Conservation (phyloP, 2,113 vertebrate species). For the Porphyrio hochstetteri region DNA sequence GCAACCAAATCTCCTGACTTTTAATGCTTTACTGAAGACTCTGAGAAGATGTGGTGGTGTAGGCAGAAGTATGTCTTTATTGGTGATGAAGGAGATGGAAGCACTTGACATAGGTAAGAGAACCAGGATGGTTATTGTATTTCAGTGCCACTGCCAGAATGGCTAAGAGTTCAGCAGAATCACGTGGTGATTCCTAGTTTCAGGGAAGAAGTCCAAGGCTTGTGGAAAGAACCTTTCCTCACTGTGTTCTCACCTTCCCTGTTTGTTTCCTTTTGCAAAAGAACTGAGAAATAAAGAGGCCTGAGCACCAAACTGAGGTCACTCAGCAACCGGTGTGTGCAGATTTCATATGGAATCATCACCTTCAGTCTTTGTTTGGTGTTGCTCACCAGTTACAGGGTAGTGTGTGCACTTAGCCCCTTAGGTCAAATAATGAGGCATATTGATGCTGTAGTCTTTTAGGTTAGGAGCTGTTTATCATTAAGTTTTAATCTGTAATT, state of each 20-base stretch:
- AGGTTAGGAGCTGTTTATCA: not conserved
- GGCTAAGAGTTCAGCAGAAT: not conserved
- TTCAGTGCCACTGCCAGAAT: not conserved
- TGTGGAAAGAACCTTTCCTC: not conserved
- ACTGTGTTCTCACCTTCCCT: not conserved
- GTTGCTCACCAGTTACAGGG: not conserved
- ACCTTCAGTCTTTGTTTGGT: not conserved
- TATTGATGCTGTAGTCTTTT: not conserved
- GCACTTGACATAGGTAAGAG: slow-evolving; percentile 83
- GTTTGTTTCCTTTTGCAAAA: not conserved
- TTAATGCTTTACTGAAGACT: slow-evolving; percentile 84
- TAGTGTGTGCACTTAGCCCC: not conserved
- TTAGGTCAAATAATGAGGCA: not conserved
- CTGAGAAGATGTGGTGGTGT: slow-evolving; percentile 78
- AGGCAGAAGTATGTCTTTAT: slow-evolving; percentile 67
- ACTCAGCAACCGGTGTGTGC: not conserved
- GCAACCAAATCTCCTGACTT: slow-evolving; percentile 86
- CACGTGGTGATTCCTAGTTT: not conserved
- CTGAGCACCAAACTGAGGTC: not conserved
- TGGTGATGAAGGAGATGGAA: slow-evolving; percentile 88
- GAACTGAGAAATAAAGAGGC: not conserved
- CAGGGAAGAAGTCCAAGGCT: not conserved
- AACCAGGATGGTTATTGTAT: not conserved
- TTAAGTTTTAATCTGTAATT: not conserved
- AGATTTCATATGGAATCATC: not conserved